Conservation (phyloP, 2,888 invertebrate genomes). For the Erpobdella octoculata region DNA sequence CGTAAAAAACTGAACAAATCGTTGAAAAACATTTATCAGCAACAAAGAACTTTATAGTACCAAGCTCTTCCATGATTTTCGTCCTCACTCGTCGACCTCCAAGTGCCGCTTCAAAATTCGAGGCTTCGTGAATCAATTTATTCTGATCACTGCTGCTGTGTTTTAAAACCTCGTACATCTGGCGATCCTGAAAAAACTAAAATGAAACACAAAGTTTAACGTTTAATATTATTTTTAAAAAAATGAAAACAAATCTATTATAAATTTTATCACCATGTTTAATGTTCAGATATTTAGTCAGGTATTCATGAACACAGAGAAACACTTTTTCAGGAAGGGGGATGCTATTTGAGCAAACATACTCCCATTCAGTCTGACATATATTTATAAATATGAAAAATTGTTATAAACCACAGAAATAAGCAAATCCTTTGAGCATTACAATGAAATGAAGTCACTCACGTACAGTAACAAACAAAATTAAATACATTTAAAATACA, state of each 20-base stretch:
- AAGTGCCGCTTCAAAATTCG: not conserved
- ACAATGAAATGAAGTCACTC: no score
- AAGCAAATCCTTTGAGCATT: no score
- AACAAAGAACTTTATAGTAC: no score
- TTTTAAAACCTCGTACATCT: not conserved
- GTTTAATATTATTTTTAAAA: not conserved
- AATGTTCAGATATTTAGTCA: no score
- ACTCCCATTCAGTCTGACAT: no score
- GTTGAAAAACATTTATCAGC: not conserved
- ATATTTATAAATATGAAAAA: no score
- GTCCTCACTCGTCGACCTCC: not conserved
- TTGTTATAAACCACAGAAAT: no score
- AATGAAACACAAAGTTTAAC: not conserved
- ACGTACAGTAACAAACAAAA: no score
- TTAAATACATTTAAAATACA: no score
- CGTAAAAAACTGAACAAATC: not conserved
- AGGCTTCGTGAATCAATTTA: not conserved
- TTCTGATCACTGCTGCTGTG: not conserved
- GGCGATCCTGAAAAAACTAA: not conserved
- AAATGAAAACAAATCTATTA: not conserved
- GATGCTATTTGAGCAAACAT: no score
- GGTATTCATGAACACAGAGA: no score
- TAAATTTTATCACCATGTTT: not conserved
- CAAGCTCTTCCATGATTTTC: slow-evolving; percentile 7
- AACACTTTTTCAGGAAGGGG: no score